These are phyloP conservation scores for Rhinella marina DNA, from an alignment of 2,797 vertebrate genomes.

Conservation along the genomic window DNA sequence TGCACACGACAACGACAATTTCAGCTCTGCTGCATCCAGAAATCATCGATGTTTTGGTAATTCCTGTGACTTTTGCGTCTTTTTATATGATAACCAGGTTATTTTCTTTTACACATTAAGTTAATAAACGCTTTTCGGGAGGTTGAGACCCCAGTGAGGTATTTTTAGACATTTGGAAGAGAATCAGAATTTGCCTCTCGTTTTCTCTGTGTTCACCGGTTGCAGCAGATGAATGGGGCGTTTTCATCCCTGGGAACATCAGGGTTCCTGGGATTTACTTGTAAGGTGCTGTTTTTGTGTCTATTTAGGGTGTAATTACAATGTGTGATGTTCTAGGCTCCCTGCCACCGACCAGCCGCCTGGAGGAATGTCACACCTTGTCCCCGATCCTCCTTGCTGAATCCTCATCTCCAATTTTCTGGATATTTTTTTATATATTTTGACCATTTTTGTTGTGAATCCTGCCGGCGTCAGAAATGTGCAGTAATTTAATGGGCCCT, in stretches of 20 bases:
- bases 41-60: not conserved
- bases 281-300: not conserved
- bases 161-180: not conserved
- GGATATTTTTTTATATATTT: not conserved
- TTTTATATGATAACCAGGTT: not conserved
- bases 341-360: not conserved
- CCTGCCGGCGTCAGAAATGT: no score
- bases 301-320: constrained; percentile 27
- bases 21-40: not conserved
- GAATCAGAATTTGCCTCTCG: no score
- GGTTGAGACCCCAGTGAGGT: not conserved
- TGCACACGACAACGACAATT: not conserved
- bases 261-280: not conserved
- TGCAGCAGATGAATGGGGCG: not conserved
- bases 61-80: not conserved
- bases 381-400: not conserved
- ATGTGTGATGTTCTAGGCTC: constrained; percentile 28
- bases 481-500: no score
- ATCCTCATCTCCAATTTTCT: not conserved
- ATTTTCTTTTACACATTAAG: not conserved
- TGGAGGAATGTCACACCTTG: not conserved
- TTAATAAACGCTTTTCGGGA: not conserved
- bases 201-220: not conserved
- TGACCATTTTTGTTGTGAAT: not conserved
- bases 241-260: not conserved